These are phyloP conservation scores for Solenopsis fugax DNA, from an alignment of 1,140 invertebrate species.

Conservation along the genomic window DNA sequence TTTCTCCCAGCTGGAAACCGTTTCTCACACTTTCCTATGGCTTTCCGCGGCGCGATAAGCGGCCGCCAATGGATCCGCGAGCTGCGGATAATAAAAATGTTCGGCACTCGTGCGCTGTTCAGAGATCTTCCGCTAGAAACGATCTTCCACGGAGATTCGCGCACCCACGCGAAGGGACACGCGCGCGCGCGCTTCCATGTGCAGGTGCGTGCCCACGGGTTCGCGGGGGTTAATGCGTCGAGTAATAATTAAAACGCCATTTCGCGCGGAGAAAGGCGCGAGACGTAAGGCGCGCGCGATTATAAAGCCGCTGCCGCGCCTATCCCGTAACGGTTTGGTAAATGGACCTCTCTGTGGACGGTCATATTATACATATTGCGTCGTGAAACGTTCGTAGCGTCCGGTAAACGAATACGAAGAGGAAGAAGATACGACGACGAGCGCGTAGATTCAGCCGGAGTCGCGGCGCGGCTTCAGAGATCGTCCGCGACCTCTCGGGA, in stretches of 20 bases:
- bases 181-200: constrained; percentile 53
- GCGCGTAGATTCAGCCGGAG: constrained; percentile 19
- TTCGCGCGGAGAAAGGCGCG: constrained; percentile 72
- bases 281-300: constrained; percentile 59
- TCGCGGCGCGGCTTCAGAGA: constrained; percentile 28
- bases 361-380: constrained; percentile 47
- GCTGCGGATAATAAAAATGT: constrained; percentile 35
- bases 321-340: constrained; percentile 73
- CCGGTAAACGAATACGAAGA: neutral
- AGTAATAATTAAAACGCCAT: constrained; percentile 79
- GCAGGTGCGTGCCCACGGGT: constrained; percentile 70
- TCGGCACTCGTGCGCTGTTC: neutral
- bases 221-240: constrained; percentile 76
- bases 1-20: constrained; percentile 39
- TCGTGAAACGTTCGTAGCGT: too few species aligned
- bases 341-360: constrained; percentile 64
- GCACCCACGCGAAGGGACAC: constrained; percentile 65
- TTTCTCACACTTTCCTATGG: constrained; percentile 49
- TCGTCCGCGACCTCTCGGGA: constrained; percentile 27
- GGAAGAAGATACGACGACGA: constrained; percentile 21
- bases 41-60: neutral
- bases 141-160: constrained; percentile 57
- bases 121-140: constrained; percentile 35
- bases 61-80: constrained; percentile 7
- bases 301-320: constrained; percentile 70